These are phyloP conservation scores for Drosophila punjabiensis DNA, from an alignment of 1,140 invertebrate species.

Conservation along the genomic window DNA sequence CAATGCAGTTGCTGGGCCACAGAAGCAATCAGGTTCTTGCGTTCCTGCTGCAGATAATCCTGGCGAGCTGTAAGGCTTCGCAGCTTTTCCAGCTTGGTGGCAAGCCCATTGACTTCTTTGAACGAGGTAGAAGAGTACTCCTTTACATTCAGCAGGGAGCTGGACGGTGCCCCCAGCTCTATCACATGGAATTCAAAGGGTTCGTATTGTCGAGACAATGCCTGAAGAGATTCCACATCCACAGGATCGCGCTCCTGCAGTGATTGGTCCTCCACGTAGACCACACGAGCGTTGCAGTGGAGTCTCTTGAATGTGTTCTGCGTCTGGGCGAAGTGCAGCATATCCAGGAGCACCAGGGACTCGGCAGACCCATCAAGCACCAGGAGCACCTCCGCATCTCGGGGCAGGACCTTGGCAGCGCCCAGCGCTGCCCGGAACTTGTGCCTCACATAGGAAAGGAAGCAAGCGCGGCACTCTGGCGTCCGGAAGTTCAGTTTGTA, in stretches of 20 bases:
- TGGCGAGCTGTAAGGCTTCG: slow-evolving; percentile 63
- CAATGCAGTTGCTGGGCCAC: slow-evolving; percentile 84
- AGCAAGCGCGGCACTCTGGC: slow-evolving; percentile 71
- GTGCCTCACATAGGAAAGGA: slow-evolving; percentile 69
- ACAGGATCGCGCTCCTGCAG: background rate
- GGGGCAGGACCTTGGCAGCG: slow-evolving; percentile 71
- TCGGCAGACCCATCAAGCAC: slow-evolving; percentile 68
- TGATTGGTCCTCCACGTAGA: slow-evolving; percentile 80
- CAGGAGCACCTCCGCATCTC: slow-evolving; percentile 67
- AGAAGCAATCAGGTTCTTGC: slow-evolving; percentile 47
- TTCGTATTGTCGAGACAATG: slow-evolving; percentile 40
- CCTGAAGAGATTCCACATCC: slow-evolving; percentile 15
- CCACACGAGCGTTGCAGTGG: slow-evolving; percentile 64
- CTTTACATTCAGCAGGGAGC: slow-evolving; percentile 19
- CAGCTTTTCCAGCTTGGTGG: slow-evolving; percentile 17
- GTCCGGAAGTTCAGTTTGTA: slow-evolving; percentile 75
- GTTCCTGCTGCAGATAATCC: slow-evolving; percentile 66
- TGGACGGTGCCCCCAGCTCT: slow-evolving; percentile 16
- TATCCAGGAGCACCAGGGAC: slow-evolving; percentile 73
- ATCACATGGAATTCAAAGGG: slow-evolving; percentile 60
- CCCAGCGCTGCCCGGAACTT: slow-evolving; percentile 82
- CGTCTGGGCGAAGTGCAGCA: slow-evolving; percentile 74
- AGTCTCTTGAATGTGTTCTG: slow-evolving; percentile 77
- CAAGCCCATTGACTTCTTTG: background rate
- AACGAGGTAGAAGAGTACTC: slow-evolving; percentile 10